phyloP scores from a whole-genome alignment of 2,797 vertebrate species.

The Tauraco hartlaubi region DNA sequence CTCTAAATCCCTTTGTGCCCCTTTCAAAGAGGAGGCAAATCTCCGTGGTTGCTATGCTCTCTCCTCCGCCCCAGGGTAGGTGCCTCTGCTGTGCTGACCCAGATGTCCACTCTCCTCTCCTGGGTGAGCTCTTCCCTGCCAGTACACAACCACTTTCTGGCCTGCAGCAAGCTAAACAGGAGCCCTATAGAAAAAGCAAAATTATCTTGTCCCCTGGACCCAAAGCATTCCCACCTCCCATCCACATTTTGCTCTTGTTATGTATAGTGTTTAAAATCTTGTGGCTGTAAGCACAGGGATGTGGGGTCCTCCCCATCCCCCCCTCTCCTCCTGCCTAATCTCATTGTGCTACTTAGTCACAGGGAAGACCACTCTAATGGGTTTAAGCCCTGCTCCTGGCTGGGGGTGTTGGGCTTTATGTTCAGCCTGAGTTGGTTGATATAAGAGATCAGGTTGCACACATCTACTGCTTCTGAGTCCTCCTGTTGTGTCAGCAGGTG shows the following conservation, averaged over 20 bases:
- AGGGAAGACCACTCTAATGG: constrained; percentile 29
- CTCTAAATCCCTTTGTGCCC: constrained; percentile 27
- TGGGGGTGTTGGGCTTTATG: background rate
- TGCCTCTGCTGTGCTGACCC: background rate
- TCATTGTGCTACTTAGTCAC: constrained; percentile 56
- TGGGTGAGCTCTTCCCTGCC: background rate
- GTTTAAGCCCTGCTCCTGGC: constrained; percentile 23
- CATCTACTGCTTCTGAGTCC: background rate
- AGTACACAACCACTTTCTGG: background rate
- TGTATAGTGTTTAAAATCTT: background rate
- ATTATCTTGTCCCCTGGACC: background rate
- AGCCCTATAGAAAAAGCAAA: background rate
- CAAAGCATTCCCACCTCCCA: background rate
- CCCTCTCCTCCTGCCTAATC: constrained; percentile 1
- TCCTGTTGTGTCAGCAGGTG: constrained; percentile 1
- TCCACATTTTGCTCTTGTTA: background rate
- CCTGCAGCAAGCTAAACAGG: background rate
- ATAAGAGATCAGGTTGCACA: background rate
- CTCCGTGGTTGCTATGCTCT: background rate
- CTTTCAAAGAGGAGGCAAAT: constrained; percentile 25
- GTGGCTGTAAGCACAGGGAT: background rate
- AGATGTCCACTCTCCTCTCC: background rate
- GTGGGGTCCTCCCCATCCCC: background rate
- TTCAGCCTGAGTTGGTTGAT: background rate
- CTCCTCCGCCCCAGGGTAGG: background rate